Base-by-base conservation (phyloP, 2,888 invertebrate species). In the Aradus depressus region DNA sequence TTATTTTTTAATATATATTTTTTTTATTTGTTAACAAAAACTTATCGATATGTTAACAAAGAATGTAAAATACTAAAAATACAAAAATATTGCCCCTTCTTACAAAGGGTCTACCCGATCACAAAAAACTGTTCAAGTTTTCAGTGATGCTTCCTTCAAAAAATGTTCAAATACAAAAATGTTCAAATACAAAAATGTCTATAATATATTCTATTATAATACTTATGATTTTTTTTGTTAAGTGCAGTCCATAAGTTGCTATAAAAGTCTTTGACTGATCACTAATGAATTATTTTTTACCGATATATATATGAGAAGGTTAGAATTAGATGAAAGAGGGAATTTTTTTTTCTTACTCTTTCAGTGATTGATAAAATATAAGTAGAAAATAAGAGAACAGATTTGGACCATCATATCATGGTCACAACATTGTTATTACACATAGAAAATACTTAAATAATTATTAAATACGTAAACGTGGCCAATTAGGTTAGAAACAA, bases 21-120 rank as follows among this genome's bases (percentile, higher is more conserved):
- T n/a, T n/a, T n/a, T n/a, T n/a, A 51, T 52, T 52, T 42, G 47
- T 39, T 52, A 50, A 49, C 50, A 56, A 53, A 50, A 51, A 57
- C 49, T 52, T 53, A 56, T 53, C 44, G 54, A 56, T 56, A 56
- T 50, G 51, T 57, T 52, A 56, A 58, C 55, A 56, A 58, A 56
- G 52, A 53, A 52, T 57, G 52, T 53, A 52, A 59, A 53, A 55
- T 55, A 50, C 54, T 44, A 55, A 55, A 51, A 50, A 53, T 39
- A 41, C 38, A 52, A 47, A 52, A 52, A 52, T 52, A 52, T 48
- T 39, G 41, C 52, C 45, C 45, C 45, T 26, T 18, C n/a, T n/a
- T n/a, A n/a, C n/a, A 16, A 21, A 45, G 48, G 52, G 52, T 34
- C 25, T 38, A 23, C 43, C 38, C 37, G 35, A 34, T 44, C 51